Percentiles rank a stretch among this genome's conserved stretches.
phyloP scores from a whole-genome alignment of 1,140 invertebrate species.

The Psix sp. region DNA sequence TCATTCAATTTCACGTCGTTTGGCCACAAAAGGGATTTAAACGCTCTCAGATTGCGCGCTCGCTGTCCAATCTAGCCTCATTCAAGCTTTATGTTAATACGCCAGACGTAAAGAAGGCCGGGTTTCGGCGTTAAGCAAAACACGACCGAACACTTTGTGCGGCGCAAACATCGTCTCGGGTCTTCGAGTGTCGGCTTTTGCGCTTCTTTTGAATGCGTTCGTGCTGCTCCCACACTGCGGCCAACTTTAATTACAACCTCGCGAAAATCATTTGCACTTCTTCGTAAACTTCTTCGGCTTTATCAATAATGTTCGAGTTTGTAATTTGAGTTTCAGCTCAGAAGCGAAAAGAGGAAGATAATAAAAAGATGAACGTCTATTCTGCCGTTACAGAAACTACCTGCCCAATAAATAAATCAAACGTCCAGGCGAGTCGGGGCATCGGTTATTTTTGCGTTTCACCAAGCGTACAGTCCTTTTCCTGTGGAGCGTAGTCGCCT shows the following conservation, averaged over 20 bases:
- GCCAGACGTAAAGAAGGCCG: neutral
- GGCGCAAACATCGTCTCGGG: too few species aligned
- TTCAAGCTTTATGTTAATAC: slow-evolving; percentile 4
- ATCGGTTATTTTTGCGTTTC: slow-evolving; percentile 39
- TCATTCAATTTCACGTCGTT: slow-evolving; percentile 23
- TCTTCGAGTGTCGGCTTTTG: too few species aligned
- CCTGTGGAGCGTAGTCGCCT: slow-evolving; percentile 6
- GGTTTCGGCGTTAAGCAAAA: too few species aligned
- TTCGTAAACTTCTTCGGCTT: too few species aligned
- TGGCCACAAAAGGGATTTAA: slow-evolving; percentile 16
- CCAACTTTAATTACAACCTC: too few species aligned
- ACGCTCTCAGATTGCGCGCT: slow-evolving; percentile 4
- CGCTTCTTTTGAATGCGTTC: too few species aligned
- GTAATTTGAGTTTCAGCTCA: too few species aligned
- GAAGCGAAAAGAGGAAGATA: neutral
- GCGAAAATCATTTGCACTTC: too few species aligned
- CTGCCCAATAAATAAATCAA: slow-evolving; percentile 30
- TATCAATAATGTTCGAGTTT: too few species aligned
- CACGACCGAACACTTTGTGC: too few species aligned
- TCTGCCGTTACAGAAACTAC: slow-evolving; percentile 11
- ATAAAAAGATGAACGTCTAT: neutral
- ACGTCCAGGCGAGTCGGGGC: slow-evolving; percentile 11
- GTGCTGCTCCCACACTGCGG: too few species aligned
- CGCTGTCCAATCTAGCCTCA: neutral
- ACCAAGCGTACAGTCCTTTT: slow-evolving; percentile 28